Evolutionary conservation across 2,113 vertebrate species (phyloP), one percentile per base, ranked within the genome.

Genomic region (Silurus glanis): DNA sequence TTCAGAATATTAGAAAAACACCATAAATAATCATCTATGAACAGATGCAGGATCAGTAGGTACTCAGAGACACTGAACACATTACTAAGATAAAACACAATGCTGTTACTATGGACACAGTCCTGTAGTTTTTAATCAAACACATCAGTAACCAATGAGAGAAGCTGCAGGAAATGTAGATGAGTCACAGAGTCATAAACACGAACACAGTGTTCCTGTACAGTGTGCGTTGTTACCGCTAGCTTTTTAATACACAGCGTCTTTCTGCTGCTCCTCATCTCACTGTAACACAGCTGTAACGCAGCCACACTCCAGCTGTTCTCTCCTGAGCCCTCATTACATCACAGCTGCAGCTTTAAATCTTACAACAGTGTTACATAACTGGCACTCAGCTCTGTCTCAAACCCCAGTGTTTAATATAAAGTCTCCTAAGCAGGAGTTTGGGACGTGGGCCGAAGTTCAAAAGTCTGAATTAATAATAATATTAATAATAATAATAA

Each of bases 21-120:
- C 62, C 81, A 83, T 83, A 83, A 83, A 83, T 83, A 83, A 71
- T 28, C 28, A 80, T 75, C 21, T 75, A 14, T 53, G n/a, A 53
- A 75, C 49, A 78, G 25, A 56, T 13, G 55, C 74, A 55, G 13
- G 74, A 55, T 12, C 23, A 25, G 71, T 21, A 49, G 4, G 0
- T 37, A 37, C 37, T 37, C 10, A 1, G 49, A 76, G 49, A 14
- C 12, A 12, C 19, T 9, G 14, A 37, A 71, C 28, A 69, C 25
- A 69, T 25, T 28, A 19, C 3, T 17, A 23, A 49, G 23, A n/a
- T 51, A n/a, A 47, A 23, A 75, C 47, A 53, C 72, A n/a, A 13
- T 12, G 21, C 47, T 25, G 51, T 55, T 8, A 55, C 14, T 21
- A 67, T 53, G 21, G 23, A 47, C 37, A 0, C 9, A 19, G 37